A percentile compares a stretch with the other conserved stretches of the same genome.
Conservation (phyloP, 2,888 invertebrate species). For the Apoda limacodes region DNA sequence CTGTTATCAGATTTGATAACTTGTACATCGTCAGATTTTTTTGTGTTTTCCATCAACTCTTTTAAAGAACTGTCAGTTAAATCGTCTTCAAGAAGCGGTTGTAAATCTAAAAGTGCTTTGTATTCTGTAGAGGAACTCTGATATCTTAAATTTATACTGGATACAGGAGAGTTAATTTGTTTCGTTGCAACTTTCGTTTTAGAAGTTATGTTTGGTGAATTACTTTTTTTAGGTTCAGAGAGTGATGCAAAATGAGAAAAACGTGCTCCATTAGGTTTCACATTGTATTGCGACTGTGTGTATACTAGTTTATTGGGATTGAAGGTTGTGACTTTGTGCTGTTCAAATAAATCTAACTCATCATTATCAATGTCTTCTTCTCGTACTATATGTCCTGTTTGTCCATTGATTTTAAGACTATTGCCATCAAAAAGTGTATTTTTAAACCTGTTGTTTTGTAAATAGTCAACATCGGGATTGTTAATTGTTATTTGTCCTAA, state of each 20-base stretch:
- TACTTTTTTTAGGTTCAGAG: conserved; percentile 28
- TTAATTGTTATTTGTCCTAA: conserved; percentile 73
- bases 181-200: conserved; percentile 30
- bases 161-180: conserved; percentile 28
- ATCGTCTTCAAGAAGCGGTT: conserved; percentile 70
- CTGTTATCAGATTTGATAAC: conserved; percentile 59
- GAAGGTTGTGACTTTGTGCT: conserved; percentile 58
- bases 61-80: conserved; percentile 63
- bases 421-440: conserved; percentile 61
- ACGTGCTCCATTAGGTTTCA: conserved; percentile 37
- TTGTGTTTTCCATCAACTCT: conserved; percentile 57
- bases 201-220: conserved; percentile 26
- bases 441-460: conserved; percentile 56
- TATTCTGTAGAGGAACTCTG: conserved; percentile 54
- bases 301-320: conserved; percentile 50
- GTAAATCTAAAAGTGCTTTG: conserved; percentile 64
- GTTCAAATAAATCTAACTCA: conserved; percentile 54
- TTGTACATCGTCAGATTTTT: conserved; percentile 63
- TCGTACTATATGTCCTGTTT: conserved; percentile 48
- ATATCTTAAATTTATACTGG: conserved; percentile 30
- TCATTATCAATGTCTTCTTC: conserved; percentile 54
- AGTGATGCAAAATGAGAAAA: conserved; percentile 37
- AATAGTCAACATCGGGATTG: conserved; percentile 66
- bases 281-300: conserved; percentile 44
- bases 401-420: conserved; percentile 55